A percentile compares a stretch with the other conserved stretches of the same genome.
Evolutionary conservation across 1,140 invertebrate species (phyloP).

Genomic region (Chironomus striatipennis): DNA sequence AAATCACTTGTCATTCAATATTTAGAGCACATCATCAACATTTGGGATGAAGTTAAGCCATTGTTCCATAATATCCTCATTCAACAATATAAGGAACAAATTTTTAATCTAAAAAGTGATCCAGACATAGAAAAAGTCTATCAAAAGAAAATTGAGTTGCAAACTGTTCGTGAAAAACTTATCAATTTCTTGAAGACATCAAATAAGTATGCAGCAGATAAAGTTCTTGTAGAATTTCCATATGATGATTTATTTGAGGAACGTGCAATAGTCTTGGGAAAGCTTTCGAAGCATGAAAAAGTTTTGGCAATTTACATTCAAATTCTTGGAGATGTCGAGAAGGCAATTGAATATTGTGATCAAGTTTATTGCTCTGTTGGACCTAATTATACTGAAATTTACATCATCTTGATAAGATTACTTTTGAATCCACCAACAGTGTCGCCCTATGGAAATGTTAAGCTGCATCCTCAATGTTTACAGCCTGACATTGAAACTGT

Average conservation of each 20-base stretch:
- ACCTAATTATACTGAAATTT: slow-evolving; percentile 51
- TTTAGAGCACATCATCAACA: slow-evolving; percentile 85
- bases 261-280: slow-evolving; percentile 82
- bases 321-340: slow-evolving; percentile 66
- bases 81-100: slow-evolving; percentile 70
- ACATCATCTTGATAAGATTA: slow-evolving; percentile 54
- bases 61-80: slow-evolving; percentile 87
- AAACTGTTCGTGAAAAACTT: slow-evolving; percentile 53
- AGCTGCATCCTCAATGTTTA: slow-evolving; percentile 45
- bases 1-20: slow-evolving; percentile 81
- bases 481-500: slow-evolving; percentile 68
- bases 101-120: slow-evolving; percentile 24
- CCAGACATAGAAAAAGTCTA: slow-evolving; percentile 28
- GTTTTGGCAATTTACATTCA: slow-evolving; percentile 85
- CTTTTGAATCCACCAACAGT: slow-evolving; percentile 51
- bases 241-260: slow-evolving; percentile 83
- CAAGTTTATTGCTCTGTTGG: slow-evolving; percentile 48
- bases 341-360: slow-evolving; percentile 79
- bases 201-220: slow-evolving; percentile 73
- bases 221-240: slow-evolving; percentile 81
- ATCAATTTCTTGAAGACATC: slow-evolving; percentile 79
- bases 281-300: slow-evolving; percentile 84
- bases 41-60: slow-evolving; percentile 79
- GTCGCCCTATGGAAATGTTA: slow-evolving; percentile 44
- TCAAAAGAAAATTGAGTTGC: neutral